Evolutionary conservation across 1,140 invertebrate species (phyloP), one percentile per base, ranked within the genome.

Genomic region (Hydropsyche tenuis): DNA sequence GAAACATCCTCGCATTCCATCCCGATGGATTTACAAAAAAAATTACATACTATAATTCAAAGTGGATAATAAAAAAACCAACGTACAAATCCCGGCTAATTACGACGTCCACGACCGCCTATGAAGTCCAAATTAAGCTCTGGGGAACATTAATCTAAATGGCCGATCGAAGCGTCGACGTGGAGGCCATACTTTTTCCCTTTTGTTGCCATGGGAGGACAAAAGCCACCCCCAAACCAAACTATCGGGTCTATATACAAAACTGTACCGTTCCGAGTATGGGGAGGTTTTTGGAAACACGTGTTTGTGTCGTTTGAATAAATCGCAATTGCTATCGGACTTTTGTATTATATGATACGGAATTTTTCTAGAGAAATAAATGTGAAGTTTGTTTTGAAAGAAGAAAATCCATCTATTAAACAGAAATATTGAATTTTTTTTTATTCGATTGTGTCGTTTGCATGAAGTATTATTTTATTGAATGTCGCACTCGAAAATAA

Each of bases 251-350:
- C 37, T 12, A 53, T 22, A 53, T 9, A 53, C 18, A 53, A 6
- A 53, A 53, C 20, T 46, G 42, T 43, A 46, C 16, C 16, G 12
- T 12, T 3, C 12, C 48, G 14, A 53, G 20, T 20, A 20, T 14
- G 20, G 56, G 56, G 22, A 18, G 22, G 14, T 37, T 46, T n/a
- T 22, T n/a, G 65, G 45, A 48, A 43, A 45, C 65, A 48, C 37
- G 22, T 51, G 46, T 51, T 46, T 37, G 43, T 68, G 43, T 51
- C 65, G 65, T 68, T 51, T 51, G 37, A 48, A 68, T 68, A 68
- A 68, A 68, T 68, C 23, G 45, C 23, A 37, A 37, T 37, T 4
- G 30, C 30, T 9, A 9, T 37, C 9, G 30, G 30, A 37, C 30
- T 9, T 37, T 37, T 37, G 3, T 9, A 37, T 9, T 3, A 4